Evolutionary conservation across 2,888 invertebrate genomes (phyloP).

Genomic region (Euplagia quadripunctaria): DNA sequence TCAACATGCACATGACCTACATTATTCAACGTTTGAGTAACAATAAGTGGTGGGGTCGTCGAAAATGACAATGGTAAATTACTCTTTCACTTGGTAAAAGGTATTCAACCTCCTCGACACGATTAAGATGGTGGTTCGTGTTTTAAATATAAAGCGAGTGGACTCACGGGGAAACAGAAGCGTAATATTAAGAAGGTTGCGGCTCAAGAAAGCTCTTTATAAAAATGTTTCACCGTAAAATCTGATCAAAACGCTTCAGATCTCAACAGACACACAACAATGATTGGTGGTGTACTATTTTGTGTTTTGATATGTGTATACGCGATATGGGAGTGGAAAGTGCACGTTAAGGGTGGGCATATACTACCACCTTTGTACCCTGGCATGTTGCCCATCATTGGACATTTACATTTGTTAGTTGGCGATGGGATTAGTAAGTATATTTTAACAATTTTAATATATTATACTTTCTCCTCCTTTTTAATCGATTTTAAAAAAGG

Average conservation of each 20-base stretch:
- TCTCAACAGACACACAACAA: slow-evolving; percentile 8
- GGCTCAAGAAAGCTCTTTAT: not conserved
- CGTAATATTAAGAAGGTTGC: not conserved
- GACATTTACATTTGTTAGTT: slow-evolving; percentile 34
- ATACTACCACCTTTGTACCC: slow-evolving; percentile 40
- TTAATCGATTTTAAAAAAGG: too few species aligned
- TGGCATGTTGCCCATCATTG: slow-evolving; percentile 38
- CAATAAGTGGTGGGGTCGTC: not conserved
- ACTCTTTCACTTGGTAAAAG: not conserved
- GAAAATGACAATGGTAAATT: not conserved
- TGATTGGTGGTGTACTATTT: slow-evolving; percentile 31
- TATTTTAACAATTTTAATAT: not conserved
- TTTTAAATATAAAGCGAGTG: not conserved
- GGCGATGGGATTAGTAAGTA: slow-evolving; percentile 47
- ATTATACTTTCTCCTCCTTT: not conserved
- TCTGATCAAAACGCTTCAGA: slow-evolving; percentile 3
- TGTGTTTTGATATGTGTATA: slow-evolving; percentile 25
- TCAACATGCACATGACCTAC: not conserved
- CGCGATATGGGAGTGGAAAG: slow-evolving; percentile 30
- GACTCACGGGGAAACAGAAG: not conserved
- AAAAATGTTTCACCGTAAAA: slow-evolving; percentile 10
- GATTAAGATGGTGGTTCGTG: not conserved
- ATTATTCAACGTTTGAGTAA: not conserved
- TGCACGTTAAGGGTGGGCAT: slow-evolving; percentile 23
- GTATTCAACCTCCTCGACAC: too few species aligned